phyloP scores from a whole-genome alignment of 2,797 vertebrate species.

The Sebastes aleutianus region DNA sequence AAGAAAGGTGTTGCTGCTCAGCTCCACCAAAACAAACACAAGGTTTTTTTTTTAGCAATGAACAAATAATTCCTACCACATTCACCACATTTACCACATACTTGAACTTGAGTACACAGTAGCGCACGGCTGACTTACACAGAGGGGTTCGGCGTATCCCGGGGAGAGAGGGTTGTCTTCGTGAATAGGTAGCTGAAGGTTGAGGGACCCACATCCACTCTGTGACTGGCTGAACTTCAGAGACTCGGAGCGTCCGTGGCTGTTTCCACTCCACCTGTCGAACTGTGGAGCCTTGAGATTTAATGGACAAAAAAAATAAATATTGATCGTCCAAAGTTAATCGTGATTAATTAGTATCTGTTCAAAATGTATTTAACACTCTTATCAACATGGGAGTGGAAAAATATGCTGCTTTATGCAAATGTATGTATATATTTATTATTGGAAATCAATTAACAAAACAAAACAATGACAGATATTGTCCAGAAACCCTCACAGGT shows the following conservation, averaged over 20 bases:
- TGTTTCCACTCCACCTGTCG: slow-evolving; percentile 78
- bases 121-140: slow-evolving; percentile 80
- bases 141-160: slow-evolving; percentile 83
- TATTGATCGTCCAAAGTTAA: not conserved
- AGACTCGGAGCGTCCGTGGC: slow-evolving; percentile 64
- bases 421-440: too few relatives aligned
- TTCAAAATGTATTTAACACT: too few relatives aligned
- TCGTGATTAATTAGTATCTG: too few relatives aligned
- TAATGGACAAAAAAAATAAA: not conserved
- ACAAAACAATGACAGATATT: too few relatives aligned
- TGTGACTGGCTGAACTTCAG: slow-evolving; percentile 60
- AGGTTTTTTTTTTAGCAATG: not conserved
- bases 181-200: slow-evolving; percentile 69
- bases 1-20: slow-evolving; percentile 45
- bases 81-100: not conserved
- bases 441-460: too few relatives aligned
- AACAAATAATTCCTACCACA: not conserved
- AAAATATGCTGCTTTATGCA: too few relatives aligned
- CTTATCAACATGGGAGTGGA: too few relatives aligned
- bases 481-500: too few relatives aligned
- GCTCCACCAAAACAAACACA: slow-evolving; percentile 68
- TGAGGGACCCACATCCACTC: slow-evolving; percentile 68
- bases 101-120: not conserved
- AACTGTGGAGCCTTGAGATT: slow-evolving; percentile 74
- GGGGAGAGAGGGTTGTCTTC: slow-evolving; percentile 80